Percentiles rank a stretch among this genome's conserved stretches.
phyloP scores from a whole-genome alignment of 2,888 invertebrate genomes.

The Synanthedon vespiformis region DNA sequence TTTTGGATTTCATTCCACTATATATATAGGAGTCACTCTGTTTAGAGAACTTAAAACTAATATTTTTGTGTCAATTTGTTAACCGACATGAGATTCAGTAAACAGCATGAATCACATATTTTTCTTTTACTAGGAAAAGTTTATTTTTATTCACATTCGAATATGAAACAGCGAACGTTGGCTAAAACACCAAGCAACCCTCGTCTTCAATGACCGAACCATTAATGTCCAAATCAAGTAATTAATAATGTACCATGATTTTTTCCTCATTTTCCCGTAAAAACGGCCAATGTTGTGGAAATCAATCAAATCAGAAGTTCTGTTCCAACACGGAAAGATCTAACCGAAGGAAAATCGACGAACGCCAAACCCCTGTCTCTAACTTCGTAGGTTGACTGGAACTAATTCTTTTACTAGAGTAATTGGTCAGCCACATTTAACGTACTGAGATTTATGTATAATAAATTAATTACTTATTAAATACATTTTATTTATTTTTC shows the following conservation, averaged over 20 bases:
- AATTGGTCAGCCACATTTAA: too few species aligned
- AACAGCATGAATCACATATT: background rate
- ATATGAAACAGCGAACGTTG: conserved; percentile 22
- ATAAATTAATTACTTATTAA: too few species aligned
- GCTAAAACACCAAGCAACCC: conserved; percentile 53
- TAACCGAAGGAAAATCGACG: conserved; percentile 8
- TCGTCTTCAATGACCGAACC: conserved; percentile 54
- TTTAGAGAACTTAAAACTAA: background rate
- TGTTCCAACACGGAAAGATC: conserved; percentile 15
- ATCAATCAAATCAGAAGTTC: conserved; percentile 62
- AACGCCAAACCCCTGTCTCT: conserved; percentile 8
- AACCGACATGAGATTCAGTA: too few species aligned
- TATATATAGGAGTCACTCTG: too few species aligned
- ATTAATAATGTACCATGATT: conserved; percentile 60
- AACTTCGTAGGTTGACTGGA: too few species aligned
- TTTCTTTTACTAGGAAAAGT: background rate
- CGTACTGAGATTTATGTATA: too few species aligned
- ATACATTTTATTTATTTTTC: too few species aligned
- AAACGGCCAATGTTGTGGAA: conserved; percentile 48
- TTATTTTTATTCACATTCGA: conserved; percentile 13
- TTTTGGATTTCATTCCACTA: too few species aligned
- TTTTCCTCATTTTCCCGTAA: conserved; percentile 59
- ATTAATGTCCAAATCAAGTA: conserved; percentile 69
- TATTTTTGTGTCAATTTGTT: background rate
- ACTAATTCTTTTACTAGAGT: too few species aligned